Evolutionary conservation across 2,113 vertebrate genomes (phyloP), one percentile per base, ranked within the genome.

Genomic region (Paramisgurnus dabryanus): DNA sequence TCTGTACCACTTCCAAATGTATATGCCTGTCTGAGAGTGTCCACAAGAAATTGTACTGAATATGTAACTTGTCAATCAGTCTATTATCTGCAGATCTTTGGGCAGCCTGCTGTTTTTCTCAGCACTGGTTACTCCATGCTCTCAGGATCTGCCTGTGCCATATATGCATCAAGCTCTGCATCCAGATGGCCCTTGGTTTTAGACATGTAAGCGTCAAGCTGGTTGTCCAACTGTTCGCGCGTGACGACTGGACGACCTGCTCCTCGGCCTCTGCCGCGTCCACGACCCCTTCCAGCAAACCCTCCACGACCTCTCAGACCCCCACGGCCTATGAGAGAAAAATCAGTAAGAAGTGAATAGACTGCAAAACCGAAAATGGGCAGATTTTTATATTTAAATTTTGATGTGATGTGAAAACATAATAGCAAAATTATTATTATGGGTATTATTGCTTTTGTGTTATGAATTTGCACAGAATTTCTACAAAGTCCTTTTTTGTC

Each of bases 121-220:
- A 12, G 67, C 53, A 34, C 10, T 4, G 80, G 22, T 83, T 93
- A 99, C 85, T 99, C 97, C 83, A 96, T 92, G 1, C 93, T 89
- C 68, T 99, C 96, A 0, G 96, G 95, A 81, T 99, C 96, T 4
- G 97, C 96, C 85, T 99, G 97, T 6, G 98, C 95, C 98, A 99
- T 99, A 91, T 99, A 99, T 0, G 97, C 98, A 11, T 99, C 98
- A 86, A 99, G 92, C 89, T 99, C 97, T 0, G 98, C 98, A 0
- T 99, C 98, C 82, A 99, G 91, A 86, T 99, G 96, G 74, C 98
- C 98, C 87, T 99, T 99, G 2, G 97, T 99, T 86, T 99, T 99
- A 1, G 97, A 99, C 98, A 99, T 99, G 91, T 99, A 99, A 0
- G 96, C 97, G 1, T 99, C 98, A 66, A 98, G 86, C 67, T 99